phyloP scores from a whole-genome alignment of 1,140 invertebrate genomes.

The Bacillus rossius region DNA sequence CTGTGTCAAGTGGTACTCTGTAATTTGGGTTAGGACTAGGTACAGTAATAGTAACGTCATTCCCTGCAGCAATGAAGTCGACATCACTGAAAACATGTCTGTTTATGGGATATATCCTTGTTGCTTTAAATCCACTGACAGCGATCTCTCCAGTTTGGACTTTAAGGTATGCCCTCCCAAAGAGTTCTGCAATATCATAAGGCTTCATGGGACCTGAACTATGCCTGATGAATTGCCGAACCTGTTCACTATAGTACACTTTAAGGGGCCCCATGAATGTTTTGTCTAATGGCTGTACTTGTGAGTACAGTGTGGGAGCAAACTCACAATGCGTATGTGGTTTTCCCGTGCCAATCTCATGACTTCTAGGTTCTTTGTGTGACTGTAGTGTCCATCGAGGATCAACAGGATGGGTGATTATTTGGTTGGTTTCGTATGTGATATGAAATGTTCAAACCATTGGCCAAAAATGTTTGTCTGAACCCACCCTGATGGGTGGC shows the following conservation, averaged over 20 bases:
- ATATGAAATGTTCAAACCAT: constrained; percentile 15
- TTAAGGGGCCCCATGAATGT: constrained; percentile 37
- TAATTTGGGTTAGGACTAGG: no score
- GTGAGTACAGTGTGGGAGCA: constrained; percentile 37
- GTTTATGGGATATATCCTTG: constrained; percentile 33
- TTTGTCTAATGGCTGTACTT: constrained; percentile 39
- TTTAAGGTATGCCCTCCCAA: constrained; percentile 26
- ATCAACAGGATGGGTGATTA: constrained; percentile 9
- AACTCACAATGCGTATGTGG: background rate
- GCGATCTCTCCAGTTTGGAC: constrained; percentile 29
- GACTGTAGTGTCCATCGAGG: constrained; percentile 27
- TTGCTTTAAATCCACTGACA: constrained; percentile 31
- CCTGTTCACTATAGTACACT: constrained; percentile 32
- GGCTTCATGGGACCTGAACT: constrained; percentile 11
- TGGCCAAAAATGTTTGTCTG: constrained; percentile 11
- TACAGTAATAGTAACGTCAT: background rate
- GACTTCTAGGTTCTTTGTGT: constrained; percentile 1
- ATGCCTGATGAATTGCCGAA: constrained; percentile 13
- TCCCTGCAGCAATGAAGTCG: constrained; percentile 23
- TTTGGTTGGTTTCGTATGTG: background rate
- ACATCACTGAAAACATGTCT: constrained; percentile 27
- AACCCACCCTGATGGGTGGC: constrained; percentile 18
- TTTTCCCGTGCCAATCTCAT: constrained; percentile 18
- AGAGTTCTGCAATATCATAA: constrained; percentile 29
- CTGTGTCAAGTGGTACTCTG: no score